Evolutionary conservation across 2,888 invertebrate genomes (phyloP), one percentile per base, ranked within the genome.

Genomic region (Campopleginae sp.): DNA sequence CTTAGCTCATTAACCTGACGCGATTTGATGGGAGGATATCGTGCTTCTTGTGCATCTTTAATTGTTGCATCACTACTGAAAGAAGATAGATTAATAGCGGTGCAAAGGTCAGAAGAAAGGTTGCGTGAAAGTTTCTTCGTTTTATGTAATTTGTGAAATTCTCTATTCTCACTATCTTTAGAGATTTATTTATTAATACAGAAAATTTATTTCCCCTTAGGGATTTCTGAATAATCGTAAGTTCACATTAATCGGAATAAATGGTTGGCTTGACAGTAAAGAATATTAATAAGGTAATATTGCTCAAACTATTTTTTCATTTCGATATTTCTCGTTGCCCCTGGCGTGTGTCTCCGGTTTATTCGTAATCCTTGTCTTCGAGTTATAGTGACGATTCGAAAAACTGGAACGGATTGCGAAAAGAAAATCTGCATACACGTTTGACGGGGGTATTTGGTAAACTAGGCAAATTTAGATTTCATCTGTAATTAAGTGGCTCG

Each of bases 31-130:
- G 31, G 23, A 17, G 31, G 6, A 54, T 80, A 51, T 38, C 65
- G 51, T 80, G 61, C 31, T 46, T 14, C 61, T n/a, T 23, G 46
- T 7, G 8, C 51, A 81, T 70, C 54, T 58, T 75, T 61, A 33
- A 74, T 61, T 31, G 51, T 74, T 74, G 74, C 74, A 44, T 74
- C n/a, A 79, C 68, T 51, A 12, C 12, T 12, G 51, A 76, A 31
- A 65, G 65, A 48, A 46, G 10, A 12, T 31, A 33, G 27, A 46
- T 75, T 51, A 38, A 63, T 63, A 38, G 38, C 33, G 19, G 12
- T 58, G 42, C 31, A 66, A 44, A 74, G 66, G 65, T 54, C 74
- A 65, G 10, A 42, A 27, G 19, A 46, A 80, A 14, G 51, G 33
- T 63, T 44, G 51, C 8, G 38, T 54, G 44, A 78, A 38, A 78